Conservation (phyloP, 2,888 invertebrate species). For the Folsomia candida region DNA sequence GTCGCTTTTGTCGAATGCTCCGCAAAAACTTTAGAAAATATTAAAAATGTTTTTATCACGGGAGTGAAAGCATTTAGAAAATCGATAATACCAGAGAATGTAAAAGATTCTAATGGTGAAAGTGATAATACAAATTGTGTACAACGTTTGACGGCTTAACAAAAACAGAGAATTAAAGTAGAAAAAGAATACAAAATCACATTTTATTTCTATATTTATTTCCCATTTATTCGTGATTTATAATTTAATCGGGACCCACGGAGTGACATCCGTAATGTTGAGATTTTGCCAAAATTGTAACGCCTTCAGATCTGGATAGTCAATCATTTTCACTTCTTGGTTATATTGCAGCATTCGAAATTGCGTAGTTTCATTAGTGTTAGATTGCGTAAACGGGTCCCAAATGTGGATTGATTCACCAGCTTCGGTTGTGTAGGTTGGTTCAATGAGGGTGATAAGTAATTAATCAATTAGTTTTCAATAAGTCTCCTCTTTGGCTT, state of each 20-base stretch:
- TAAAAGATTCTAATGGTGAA: too few species aligned
- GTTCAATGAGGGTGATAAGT: too few species aligned
- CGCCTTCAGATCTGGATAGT: conserved; percentile 11
- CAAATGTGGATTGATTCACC: conserved; percentile 29
- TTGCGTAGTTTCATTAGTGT: too few species aligned
- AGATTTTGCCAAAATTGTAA: conserved; percentile 38
- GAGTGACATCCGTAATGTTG: conserved; percentile 21
- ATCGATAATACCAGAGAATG: too few species aligned
- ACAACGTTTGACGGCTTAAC: too few species aligned
- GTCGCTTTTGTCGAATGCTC: conserved; percentile 79
- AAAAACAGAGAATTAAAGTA: too few species aligned
- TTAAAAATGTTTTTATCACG: conserved; percentile 73
- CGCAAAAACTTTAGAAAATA: conserved; percentile 70
- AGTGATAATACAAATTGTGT: too few species aligned
- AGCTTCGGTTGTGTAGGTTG: conserved; percentile 27
- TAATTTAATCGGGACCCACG: conserved; percentile 6
- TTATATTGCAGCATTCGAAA: conserved; percentile 38
- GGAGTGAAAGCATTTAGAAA: conserved; percentile 66
- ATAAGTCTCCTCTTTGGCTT: too few species aligned
- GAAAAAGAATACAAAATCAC: too few species aligned
- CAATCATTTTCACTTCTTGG: conserved; percentile 38
- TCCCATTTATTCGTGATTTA: background rate
- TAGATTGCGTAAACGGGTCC: conserved; percentile 35
- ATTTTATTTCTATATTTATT: too few species aligned
- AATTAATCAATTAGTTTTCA: too few species aligned